Base-by-base conservation (phyloP, 2,113 vertebrate species). In the Myodes glareolus region DNA sequence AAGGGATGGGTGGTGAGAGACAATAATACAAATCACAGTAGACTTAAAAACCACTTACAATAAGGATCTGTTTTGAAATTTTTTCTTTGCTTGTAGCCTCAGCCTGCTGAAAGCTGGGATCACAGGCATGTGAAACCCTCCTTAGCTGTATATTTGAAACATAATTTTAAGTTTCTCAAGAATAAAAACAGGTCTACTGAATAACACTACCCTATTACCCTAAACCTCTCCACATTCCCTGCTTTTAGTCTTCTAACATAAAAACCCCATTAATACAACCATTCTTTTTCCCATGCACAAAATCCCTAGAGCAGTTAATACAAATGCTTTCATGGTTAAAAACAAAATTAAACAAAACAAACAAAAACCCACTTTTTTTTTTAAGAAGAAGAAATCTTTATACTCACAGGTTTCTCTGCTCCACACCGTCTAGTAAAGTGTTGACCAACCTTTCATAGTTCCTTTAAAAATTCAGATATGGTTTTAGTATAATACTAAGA, bases 371-470 rank as follows among this genome's bases (percentile, higher is more conserved):
- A 58, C 55, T 21, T 58, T 58, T 65, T 58, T 27, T 61, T 39
- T 82, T 45, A 84, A 55, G 17, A 78, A 65, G 27, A n/a, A 27
- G 61, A n/a, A 81, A 82, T 29, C 42, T 39, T 87, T 94, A 21
- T 47, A 99, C 99, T 97, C 98, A 99, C 99, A 99, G 97, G 98
- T 99, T 99, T 98, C 99, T 99, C 97, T 99, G 99, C 61, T 98
- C 98, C 95, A 99, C 98, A 93, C 98, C 98, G 85, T 99, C 99
- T 97, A 99, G 98, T 73, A 99, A 98, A 97, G 98, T 99, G 63
- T 98, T 98, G 75, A 99, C 98, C 97, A 99, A 98, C 89, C 98
- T 99, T 98, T 99, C 98, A 96, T 99, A 99, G 97, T 99, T 99
- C 97, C 99, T 99, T 96, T 91, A 94, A 97, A 89, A 92, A 58